Conservation (phyloP, 2,113 vertebrate genomes). For the Oxygymnocypris stewartii region DNA sequence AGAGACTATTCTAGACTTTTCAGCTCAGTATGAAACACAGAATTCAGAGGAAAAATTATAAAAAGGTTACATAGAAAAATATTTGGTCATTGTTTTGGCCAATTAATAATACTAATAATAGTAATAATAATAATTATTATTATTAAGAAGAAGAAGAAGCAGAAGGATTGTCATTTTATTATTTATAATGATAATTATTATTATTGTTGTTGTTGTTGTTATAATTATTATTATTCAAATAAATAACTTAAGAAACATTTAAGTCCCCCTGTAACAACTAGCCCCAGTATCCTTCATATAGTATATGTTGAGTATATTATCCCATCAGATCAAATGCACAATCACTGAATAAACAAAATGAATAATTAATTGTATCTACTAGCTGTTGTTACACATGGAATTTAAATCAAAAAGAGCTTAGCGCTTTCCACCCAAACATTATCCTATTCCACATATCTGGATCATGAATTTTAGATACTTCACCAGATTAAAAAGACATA, state of each 20-base stretch:
- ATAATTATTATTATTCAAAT: background rate
- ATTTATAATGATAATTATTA: too few species aligned
- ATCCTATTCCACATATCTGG: background rate
- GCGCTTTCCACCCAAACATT: slow-evolving; percentile 10
- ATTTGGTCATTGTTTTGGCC: background rate
- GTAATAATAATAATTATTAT: too few species aligned
- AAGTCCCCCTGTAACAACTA: background rate
- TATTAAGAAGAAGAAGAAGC: too few species aligned
- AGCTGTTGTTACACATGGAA: background rate
- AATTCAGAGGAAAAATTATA: background rate
- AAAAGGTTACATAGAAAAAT: background rate
- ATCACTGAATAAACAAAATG: background rate
- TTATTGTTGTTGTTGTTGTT: too few species aligned
- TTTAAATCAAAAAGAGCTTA: slow-evolving; percentile 18
- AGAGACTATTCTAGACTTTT: background rate
- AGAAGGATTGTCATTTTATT: too few species aligned
- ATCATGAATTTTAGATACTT: background rate
- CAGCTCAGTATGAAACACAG: background rate
- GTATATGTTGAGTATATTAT: background rate
- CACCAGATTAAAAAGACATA: background rate
- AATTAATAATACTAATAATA: too few species aligned
- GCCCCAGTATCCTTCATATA: background rate
- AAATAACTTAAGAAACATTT: background rate
- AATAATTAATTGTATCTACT: background rate
- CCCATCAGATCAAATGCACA: background rate